Base-by-base conservation (phyloP, 2,888 invertebrate species). In the Aplocera efformata region DNA sequence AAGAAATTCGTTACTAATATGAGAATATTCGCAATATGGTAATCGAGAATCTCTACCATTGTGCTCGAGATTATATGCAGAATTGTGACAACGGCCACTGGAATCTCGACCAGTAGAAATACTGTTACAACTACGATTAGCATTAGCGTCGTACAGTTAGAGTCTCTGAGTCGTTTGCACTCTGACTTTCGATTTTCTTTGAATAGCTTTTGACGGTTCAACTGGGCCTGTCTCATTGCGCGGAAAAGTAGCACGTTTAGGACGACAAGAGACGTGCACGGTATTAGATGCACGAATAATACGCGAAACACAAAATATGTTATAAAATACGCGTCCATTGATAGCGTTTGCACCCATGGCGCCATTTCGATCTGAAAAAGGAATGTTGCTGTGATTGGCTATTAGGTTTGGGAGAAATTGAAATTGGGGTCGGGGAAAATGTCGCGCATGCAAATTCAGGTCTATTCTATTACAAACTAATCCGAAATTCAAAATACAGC, bases 1-100 rank as follows among this genome's bases (percentile, higher is more conserved):
- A 96, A 94, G 82, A 98, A 96, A 84, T 98, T 98, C 7, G 96
- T 96, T 67, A 96, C 92, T 47, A 94, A 75, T 41, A 96, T 93
- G 48, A 95, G 89, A 10, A 93, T 90, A 67, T 94, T 94, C 8
- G 94, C 94, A 34, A 94, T 91, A 52, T 92, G 89, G 63, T 95
- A 95, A 77, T 96, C 92, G 30, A 95, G 72, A 53, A 94, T 92
- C 59, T 93, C 91, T 7, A 90, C 91, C 29, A 93, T 88, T 10
- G 92, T 90, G 60, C 93, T 93, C 20, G 94, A 94, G 47, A 96
- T 92, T 41, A 97, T 94, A 71, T 96, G 96, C 24, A 97, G 83
- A 6, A 94, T 89, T 0, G 95, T 95, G 7, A 96, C 94, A 0
- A 96, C 93, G 0, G 94, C 95, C 10, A 96, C 90, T 0, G 96